Conservation (phyloP, 2,888 invertebrate genomes). For the Capitulum mitella region DNA sequence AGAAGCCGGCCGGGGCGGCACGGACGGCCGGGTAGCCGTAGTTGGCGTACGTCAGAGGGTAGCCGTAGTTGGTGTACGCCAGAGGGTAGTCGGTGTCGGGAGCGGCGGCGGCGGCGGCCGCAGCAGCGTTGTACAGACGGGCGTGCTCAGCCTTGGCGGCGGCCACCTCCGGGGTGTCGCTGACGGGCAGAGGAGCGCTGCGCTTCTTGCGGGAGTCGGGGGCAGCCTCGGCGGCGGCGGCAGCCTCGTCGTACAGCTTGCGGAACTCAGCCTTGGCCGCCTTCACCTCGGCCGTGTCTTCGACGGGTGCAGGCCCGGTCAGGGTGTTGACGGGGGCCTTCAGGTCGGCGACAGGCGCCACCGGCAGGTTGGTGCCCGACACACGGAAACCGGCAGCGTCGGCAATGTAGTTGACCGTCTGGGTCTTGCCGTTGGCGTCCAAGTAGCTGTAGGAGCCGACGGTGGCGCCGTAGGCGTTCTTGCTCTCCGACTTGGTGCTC, state of each 20-base stretch:
- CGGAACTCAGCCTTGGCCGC: slow-evolving; percentile 39
- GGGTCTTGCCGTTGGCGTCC: slow-evolving; percentile 47
- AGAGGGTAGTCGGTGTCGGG: slow-evolving; percentile 28
- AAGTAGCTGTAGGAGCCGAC: slow-evolving; percentile 34
- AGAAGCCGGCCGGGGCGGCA: not conserved
- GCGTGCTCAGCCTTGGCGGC: slow-evolving; percentile 40
- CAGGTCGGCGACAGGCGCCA: slow-evolving; percentile 38
- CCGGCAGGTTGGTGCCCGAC: slow-evolving; percentile 54
- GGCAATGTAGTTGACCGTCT: slow-evolving; percentile 45
- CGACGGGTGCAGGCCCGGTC: slow-evolving; percentile 37
- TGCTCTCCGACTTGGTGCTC: slow-evolving; percentile 54
- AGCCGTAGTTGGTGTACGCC: slow-evolving; percentile 27
- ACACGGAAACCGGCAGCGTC: slow-evolving; percentile 25
- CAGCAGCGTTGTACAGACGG: slow-evolving; percentile 26
- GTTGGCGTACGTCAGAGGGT: not conserved
- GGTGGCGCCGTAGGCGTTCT: slow-evolving; percentile 33
- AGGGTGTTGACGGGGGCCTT: not conserved
- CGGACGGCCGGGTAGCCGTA: not conserved
- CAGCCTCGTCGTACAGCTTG: slow-evolving; percentile 25
- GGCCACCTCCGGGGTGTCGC: slow-evolving; percentile 44
- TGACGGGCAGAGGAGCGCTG: slow-evolving; percentile 37
- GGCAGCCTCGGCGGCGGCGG: slow-evolving; percentile 31
- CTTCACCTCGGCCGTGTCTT: slow-evolving; percentile 44
- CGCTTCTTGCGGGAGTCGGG: slow-evolving; percentile 29
- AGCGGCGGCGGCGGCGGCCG: slow-evolving; percentile 31